Evolutionary conservation across 2,888 invertebrate species (phyloP).

Genomic region (Calameuta idolon): DNA sequence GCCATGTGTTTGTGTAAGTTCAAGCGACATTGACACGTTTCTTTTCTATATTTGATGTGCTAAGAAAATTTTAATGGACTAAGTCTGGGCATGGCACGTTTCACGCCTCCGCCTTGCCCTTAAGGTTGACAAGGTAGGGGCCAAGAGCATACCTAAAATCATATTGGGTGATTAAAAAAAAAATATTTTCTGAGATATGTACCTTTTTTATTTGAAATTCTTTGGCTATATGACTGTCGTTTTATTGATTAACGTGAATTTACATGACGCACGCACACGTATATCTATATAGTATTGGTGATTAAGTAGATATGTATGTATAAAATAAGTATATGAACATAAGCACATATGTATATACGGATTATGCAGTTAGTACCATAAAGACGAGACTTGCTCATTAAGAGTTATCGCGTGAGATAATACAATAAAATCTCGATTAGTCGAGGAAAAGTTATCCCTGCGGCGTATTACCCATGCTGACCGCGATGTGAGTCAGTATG

Average conservation of each 20-base stretch:
- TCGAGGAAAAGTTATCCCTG: no score
- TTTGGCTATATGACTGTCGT: not conserved
- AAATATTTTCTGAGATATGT: not conserved
- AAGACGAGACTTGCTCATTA: no score
- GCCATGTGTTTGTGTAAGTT: not conserved
- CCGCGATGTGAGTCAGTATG: no score
- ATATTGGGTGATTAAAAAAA: not conserved
- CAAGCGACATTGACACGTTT: not conserved
- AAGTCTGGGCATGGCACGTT: not conserved
- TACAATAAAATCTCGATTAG: no score
- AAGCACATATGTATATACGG: no score
- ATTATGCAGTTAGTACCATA: no score
- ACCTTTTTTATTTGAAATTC: not conserved
- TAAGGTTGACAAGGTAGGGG: not conserved
- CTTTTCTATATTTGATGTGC: not conserved
- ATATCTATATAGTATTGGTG: no score
- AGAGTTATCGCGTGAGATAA: no score
- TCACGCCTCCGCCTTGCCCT: not conserved
- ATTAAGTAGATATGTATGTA: no score
- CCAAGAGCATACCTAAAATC: not conserved
- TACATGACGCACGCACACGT: no score
- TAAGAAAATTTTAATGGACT: not conserved
- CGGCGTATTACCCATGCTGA: no score
- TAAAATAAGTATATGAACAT: no score
- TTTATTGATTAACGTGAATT: not conserved